These are phyloP conservation scores for Mystacornis crossleyi DNA, from an alignment of 2,113 vertebrate species.

Conservation along the genomic window DNA sequence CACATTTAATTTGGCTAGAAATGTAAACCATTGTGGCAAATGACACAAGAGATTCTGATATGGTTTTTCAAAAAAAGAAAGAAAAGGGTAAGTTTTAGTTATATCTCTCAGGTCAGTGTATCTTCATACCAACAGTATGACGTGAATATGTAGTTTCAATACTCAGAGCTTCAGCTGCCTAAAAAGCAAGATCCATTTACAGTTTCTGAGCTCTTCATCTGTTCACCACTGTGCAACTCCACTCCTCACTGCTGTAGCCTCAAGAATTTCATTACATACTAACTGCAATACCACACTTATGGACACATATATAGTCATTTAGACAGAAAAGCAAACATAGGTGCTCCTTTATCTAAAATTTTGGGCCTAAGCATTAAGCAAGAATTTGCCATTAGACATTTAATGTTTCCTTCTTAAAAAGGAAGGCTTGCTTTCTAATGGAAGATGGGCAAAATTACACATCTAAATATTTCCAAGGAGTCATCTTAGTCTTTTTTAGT, in stretches of 20 bases:
- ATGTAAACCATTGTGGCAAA: not conserved
- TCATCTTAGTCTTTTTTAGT: not conserved
- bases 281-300: not conserved
- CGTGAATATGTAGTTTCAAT: not conserved
- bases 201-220: not conserved
- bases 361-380: not conserved
- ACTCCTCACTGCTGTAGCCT: not conserved
- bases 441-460: not conserved
- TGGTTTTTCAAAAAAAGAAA: not conserved
- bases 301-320: not conserved
- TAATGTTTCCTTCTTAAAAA: not conserved
- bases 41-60: not conserved
- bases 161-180: not conserved
- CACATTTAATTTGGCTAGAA: not conserved
- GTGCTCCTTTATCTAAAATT: not conserved
- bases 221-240: not conserved
- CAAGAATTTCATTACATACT: not conserved
- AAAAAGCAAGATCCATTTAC: not conserved
- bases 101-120: not conserved
- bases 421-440: not conserved
- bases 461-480: not conserved
- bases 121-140: not conserved
- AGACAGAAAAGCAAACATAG: not conserved
- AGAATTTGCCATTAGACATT: not conserved
- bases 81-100: not conserved